These are phyloP conservation scores for Acleris laterana DNA, from an alignment of 2,888 invertebrate species.

Conservation along the genomic window DNA sequence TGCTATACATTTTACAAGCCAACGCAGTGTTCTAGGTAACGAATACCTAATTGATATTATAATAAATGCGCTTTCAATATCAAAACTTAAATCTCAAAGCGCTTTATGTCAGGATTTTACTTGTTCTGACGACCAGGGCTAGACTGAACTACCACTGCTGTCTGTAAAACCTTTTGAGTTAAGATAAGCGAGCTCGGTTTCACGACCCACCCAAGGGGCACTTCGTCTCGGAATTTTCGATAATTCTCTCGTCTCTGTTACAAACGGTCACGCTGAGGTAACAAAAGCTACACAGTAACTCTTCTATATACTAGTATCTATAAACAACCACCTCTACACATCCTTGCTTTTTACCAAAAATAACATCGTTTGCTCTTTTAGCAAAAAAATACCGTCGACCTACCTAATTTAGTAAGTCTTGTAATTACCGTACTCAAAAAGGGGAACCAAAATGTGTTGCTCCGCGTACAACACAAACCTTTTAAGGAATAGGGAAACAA, in stretches of 20 bases:
- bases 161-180: conserved; percentile 5
- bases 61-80: background rate
- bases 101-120: background rate
- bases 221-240: conserved; percentile 16
- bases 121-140: background rate
- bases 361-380: conserved; percentile 15
- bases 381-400: conserved; percentile 25
- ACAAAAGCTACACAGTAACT: background rate
- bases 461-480: conserved; percentile 43
- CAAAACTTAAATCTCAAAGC: too few species aligned
- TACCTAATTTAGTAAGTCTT: conserved; percentile 27
- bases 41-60: conserved; percentile 8
- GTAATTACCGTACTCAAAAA: conserved; percentile 33
- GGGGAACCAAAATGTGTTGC: conserved; percentile 26
- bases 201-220: conserved; percentile 23
- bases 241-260: conserved; percentile 28
- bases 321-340: background rate
- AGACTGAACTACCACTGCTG: background rate
- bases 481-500: conserved; percentile 45
- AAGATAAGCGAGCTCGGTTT: conserved; percentile 25
- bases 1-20: conserved; percentile 6
- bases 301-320: background rate
- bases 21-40: background rate
- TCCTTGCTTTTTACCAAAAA: conserved; percentile 7
- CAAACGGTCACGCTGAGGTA: conserved; percentile 6